These are phyloP conservation scores for Etheostoma nigrum DNA, from an alignment of 2,797 vertebrate species.

Conservation along the genomic window DNA sequence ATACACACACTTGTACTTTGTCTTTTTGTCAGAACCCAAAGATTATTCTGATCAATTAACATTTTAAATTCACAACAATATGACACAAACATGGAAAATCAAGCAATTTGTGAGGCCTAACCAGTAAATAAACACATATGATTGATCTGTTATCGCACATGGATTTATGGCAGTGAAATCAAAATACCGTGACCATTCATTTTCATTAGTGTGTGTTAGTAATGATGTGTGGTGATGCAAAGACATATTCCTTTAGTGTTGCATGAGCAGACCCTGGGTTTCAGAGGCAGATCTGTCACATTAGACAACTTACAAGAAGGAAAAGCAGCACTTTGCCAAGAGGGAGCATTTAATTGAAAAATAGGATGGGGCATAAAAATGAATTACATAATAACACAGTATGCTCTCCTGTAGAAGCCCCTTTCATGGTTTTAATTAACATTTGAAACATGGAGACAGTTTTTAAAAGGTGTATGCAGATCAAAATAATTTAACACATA, in stretches of 20 bases:
- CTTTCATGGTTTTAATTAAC: neutral
- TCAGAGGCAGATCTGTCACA: slow-evolving; percentile 5
- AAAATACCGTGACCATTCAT: neutral
- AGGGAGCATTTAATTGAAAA: slow-evolving; percentile 21
- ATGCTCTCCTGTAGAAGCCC: neutral
- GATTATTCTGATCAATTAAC: neutral
- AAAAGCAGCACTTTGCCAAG: neutral
- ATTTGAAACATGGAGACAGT: slow-evolving; percentile 1
- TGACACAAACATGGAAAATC: neutral
- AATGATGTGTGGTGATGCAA: neutral
- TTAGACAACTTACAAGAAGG: too few relatives aligned
- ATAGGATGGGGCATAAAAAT: slow-evolving; percentile 9
- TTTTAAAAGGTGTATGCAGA: neutral
- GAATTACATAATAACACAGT: slow-evolving; percentile 4
- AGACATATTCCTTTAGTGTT: neutral
- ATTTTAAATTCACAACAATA: neutral
- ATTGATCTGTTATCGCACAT: neutral
- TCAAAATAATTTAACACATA: neutral
- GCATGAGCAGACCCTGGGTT: neutral
- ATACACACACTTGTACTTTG: neutral
- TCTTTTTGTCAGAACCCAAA: neutral
- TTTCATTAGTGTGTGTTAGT: slow-evolving; percentile 5
- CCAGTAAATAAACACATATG: neutral
- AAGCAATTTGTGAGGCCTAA: neutral
- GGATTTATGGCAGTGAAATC: neutral